Conservation (phyloP, 2,113 vertebrate genomes). For the Syngnathus floridae region DNA sequence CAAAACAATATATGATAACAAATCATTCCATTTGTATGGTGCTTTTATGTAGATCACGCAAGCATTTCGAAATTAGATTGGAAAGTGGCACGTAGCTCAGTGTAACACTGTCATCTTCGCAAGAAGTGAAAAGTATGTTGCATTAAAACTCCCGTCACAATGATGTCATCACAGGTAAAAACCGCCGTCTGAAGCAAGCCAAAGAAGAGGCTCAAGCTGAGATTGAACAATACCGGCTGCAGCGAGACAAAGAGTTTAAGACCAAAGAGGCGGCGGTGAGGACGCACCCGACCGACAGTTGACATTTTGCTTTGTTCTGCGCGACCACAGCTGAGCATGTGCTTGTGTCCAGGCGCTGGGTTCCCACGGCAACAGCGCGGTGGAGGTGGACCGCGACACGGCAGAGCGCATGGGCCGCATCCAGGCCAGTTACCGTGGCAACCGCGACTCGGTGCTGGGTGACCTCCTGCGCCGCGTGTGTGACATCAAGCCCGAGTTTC, state of each 20-base stretch:
- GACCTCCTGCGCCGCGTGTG: conserved; percentile 83
- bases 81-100: no score
- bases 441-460: conserved; percentile 79
- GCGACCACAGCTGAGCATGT: background rate
- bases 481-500: conserved; percentile 90
- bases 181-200: conserved; percentile 91
- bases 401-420: conserved; percentile 80
- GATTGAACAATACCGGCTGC: conserved; percentile 94
- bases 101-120: no score
- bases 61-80: no score
- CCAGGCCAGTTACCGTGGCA: conserved; percentile 81
- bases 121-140: no score
- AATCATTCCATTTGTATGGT: no score
- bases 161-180: conserved; percentile 77
- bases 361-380: conserved; percentile 89
- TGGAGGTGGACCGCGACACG: conserved; percentile 91
- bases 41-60: no score
- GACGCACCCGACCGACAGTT: background rate
- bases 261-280: conserved; percentile 88
- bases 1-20: no score
- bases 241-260: conserved; percentile 97
- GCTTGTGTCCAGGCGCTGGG: conserved; percentile 77
- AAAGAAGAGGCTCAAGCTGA: conserved; percentile 98
- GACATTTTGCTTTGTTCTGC: background rate
- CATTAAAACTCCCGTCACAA: no score